A percentile compares a stretch with the other conserved stretches of the same genome.
phyloP scores from a whole-genome alignment of 2,888 invertebrate species.

The Caenorhabditis doughertyi region DNA sequence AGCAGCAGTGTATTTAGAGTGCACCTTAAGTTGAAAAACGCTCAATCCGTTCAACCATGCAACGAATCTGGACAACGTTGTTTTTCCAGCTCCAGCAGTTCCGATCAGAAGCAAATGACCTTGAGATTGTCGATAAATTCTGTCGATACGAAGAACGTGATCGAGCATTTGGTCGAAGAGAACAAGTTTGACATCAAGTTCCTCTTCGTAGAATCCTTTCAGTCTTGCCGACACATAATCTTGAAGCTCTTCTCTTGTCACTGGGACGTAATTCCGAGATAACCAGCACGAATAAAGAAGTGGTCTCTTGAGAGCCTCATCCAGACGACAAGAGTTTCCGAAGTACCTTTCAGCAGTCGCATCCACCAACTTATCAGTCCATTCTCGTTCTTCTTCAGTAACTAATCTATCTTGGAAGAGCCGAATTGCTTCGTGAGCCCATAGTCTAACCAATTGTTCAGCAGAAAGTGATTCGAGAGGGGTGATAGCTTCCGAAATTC shows the following conservation, averaged over 20 bases:
- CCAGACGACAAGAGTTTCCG: slow-evolving; percentile 87
- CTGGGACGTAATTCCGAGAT: slow-evolving; percentile 97
- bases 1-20: slow-evolving; percentile 98
- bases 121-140: slow-evolving; percentile 93
- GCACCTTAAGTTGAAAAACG: slow-evolving; percentile 92
- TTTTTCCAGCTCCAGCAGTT: slow-evolving; percentile 99
- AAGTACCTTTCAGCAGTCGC: slow-evolving; percentile 90
- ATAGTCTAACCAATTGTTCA: slow-evolving; percentile 96
- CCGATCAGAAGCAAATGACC: slow-evolving; percentile 98
- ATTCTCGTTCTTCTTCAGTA: slow-evolving; percentile 93
- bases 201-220: slow-evolving; percentile 99
- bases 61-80: slow-evolving; percentile 97
- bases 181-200: slow-evolving; percentile 97
- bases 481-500: slow-evolving; percentile 97
- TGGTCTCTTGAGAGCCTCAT: slow-evolving; percentile 91
- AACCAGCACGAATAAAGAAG: slow-evolving; percentile 99
- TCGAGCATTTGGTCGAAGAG: slow-evolving; percentile 99
- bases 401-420: slow-evolving; percentile 94
- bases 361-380: slow-evolving; percentile 99
- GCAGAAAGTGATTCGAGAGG: slow-evolving; percentile 93
- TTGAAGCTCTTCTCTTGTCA: slow-evolving; percentile 93
- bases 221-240: slow-evolving; percentile 97
- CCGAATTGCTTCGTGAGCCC: slow-evolving; percentile 98
- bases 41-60: slow-evolving; percentile 99
- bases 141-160: slow-evolving; percentile 97